These are phyloP conservation scores for Gonatopus flavifemur DNA, from an alignment of 1,140 invertebrate species.

Conservation along the genomic window DNA sequence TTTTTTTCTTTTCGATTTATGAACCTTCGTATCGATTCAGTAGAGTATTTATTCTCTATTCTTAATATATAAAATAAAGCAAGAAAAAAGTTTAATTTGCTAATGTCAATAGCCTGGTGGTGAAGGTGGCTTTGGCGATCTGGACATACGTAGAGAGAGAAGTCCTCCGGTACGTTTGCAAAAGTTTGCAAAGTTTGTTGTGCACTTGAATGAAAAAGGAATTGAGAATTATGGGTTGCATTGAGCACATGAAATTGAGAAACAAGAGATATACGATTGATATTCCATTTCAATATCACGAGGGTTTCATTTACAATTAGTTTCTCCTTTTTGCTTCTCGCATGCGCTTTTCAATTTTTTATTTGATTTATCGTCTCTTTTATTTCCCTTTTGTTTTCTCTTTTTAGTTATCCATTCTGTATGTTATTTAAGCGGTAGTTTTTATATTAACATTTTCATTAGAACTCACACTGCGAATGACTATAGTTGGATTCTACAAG, in stretches of 20 bases:
- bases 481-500: no score
- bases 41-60: conserved; percentile 18
- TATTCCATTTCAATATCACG: no score
- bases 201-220: not conserved
- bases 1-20: no score
- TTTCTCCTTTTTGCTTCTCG: conserved; percentile 24
- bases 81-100: conserved; percentile 33
- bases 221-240: not conserved
- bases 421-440: conserved; percentile 32
- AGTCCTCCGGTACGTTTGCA: conserved; percentile 52
- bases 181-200: conserved; percentile 19
- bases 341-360: conserved; percentile 34
- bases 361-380: no score
- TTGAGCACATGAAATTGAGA: not conserved
- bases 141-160: conserved; percentile 52
- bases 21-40: no score
- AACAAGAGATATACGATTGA: not conserved
- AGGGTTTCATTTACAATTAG: conserved; percentile 17
- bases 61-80: conserved; percentile 13
- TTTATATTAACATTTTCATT: conserved; percentile 25
- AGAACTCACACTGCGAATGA: not conserved
- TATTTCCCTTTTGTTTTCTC: no score
- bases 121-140: conserved; percentile 53
- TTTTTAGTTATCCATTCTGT: conserved; percentile 54
- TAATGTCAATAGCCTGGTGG: conserved; percentile 52